Evolutionary conservation across 2,113 vertebrate genomes (phyloP).

Genomic region (Leptobrachium leishanense): DNA sequence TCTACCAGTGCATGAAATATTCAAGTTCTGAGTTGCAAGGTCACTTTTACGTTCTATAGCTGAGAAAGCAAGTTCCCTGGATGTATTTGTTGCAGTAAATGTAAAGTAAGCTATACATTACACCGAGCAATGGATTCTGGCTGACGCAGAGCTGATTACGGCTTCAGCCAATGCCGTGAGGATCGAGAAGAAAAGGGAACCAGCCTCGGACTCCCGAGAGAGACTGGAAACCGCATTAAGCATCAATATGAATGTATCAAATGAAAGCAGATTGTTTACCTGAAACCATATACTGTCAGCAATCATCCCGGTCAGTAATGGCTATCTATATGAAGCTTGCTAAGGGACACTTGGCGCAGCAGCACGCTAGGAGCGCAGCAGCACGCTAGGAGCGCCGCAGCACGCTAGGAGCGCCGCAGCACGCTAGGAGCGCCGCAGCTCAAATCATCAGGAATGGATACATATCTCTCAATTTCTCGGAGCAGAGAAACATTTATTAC

Average conservation of each 20-base stretch:
- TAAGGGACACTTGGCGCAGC: neutral
- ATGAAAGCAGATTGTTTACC: neutral
- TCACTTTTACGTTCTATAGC: no score
- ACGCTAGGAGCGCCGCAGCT: neutral
- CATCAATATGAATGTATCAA: neutral
- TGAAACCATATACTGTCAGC: neutral
- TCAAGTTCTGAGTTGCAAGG: no score
- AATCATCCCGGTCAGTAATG: neutral
- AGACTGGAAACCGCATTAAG: neutral
- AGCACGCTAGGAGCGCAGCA: neutral
- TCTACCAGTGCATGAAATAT: no score
- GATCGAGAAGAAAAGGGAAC: neutral
- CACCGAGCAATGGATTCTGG: no score
- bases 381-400: neutral
- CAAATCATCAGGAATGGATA: no score
- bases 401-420: neutral
- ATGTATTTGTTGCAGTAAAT: no score
- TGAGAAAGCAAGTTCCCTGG: no score
- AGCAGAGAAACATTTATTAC: no score
- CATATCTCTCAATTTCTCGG: no score
- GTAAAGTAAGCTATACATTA: no score
- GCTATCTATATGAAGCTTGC: neutral
- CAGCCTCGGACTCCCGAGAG: no score
- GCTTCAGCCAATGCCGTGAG: neutral
- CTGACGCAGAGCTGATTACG: neutral